Evolutionary conservation across 2,888 invertebrate species (phyloP), one percentile per base, ranked within the genome.

Genomic region (Cryptus armator): DNA sequence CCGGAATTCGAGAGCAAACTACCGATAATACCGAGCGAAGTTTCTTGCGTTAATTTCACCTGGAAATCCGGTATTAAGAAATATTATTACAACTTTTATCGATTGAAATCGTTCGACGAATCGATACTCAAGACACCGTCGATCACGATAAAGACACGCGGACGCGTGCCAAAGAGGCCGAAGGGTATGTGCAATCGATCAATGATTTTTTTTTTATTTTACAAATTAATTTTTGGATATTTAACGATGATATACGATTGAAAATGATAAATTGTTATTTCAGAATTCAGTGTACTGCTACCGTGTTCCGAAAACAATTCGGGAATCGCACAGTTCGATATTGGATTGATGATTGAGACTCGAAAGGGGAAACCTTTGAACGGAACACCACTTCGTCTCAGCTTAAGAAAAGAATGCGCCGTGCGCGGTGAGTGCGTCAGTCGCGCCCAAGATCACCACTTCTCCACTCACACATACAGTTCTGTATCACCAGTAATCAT

Each of bases 351-450:
- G 90, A 97, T 98, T 91, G 96, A 97, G 94, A 97, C 96, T 91
- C 96, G 97, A 89, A 96, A 96, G 94, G 97, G 97, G 86, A 95
- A 96, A 93, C 96, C 97, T 87, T 94, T 98, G 90, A 97, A 97
- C 92, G 98, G 98, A 92, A 98, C 98, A 91, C 98, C 98, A 85
- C 95, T 98, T 91, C 96, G 97, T 91, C 95, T 98, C 92, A 97
- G 96, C 94, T 95, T 98, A 93, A 96, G 97, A 94, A 98, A 98
- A 96, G 98, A 98, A 96, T 98, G 98, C 95, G 97, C 97, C 94
- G 97, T 97, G 95, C 97, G 97, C 96, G 97, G 97, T 97, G 96
- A 96, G 96, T 96, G 89, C 91, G 91, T 92, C 90, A 92, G 89
- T 93, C 92, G 93, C 92, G 92, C 92, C 92, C 90, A 92, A 91